Evolutionary conservation across 2,888 invertebrate genomes (phyloP), one percentile per base, ranked within the genome.

Genomic region (Beris morrisii): DNA sequence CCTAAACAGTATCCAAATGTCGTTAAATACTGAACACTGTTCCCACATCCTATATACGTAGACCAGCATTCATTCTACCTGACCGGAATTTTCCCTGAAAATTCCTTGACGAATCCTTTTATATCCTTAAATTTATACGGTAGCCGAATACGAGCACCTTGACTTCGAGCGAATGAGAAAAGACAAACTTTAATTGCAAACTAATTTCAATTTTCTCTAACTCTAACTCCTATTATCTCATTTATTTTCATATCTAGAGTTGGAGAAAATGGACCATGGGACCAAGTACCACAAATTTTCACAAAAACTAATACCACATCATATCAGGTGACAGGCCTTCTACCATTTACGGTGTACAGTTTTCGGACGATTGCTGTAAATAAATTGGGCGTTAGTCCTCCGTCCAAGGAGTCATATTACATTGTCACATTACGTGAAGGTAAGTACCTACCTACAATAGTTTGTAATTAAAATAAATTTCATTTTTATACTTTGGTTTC

Each of bases 281-380:
- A 87, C 77, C 82, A 82, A 70, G 82, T 83, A 74, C 81, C 84
- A 71, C 85, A 84, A 72, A 86, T 88, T 74, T 79, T 84, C 73
- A 88, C 88, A 44, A 84, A 84, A 71, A 84, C 82, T 75, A 89
- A 88, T 81, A 81, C 83, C 70, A 88, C 88, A 70, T 84, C 82
- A 75, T 87, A 87, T 81, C 85, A 87, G 77, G 85, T 91, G 75
- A 84, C 84, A 70, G 84, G 83, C 68, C 83, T 92, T 72, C 82
- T 84, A 71, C 90, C 91, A 56, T 91, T 87, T 81, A 90, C 88
- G 57, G 88, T 89, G 67, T 91, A 92, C 82, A 88, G 87, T 76
- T 89, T 91, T 80, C 84, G 88, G 67, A 85, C 91, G 71, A 80
- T 86, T 73, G 89, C 89, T 57, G 87, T 88, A 67, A 92, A 91